These are phyloP conservation scores for Mesitornis unicolor DNA, from an alignment of 2,113 vertebrate genomes.

Conservation along the genomic window DNA sequence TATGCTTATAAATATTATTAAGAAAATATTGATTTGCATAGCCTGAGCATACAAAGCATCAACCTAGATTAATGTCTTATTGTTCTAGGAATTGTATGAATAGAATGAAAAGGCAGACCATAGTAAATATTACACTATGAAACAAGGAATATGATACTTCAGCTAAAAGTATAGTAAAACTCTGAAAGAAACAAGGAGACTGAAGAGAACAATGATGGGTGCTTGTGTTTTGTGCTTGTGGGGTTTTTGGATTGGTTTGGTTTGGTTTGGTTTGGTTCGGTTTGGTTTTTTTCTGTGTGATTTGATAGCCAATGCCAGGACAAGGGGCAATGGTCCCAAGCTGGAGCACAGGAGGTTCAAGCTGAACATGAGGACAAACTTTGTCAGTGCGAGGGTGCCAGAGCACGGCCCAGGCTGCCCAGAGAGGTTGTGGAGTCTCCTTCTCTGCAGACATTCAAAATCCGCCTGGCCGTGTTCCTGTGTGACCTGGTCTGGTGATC, in stretches of 20 bases:
- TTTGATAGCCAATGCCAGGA: no score
- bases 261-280: no score
- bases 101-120: background rate
- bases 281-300: background rate
- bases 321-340: no score
- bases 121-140: background rate
- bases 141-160: background rate
- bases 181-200: background rate
- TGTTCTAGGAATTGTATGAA: background rate
- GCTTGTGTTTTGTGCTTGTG: background rate
- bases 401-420: no score
- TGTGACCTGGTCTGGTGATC: no score
- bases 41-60: background rate
- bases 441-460: no score
- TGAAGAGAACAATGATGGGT: background rate
- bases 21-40: conserved; percentile 37
- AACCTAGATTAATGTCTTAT: background rate
- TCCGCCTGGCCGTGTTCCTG: no score
- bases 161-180: background rate
- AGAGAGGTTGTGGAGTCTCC: no score
- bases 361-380: no score
- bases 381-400: no score
- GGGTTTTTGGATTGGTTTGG: background rate
- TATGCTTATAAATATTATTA: conserved; percentile 2
- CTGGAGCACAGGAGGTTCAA: no score